These are phyloP conservation scores for Lacerta agilis DNA, from an alignment of 2,797 vertebrate species.

Conservation along the genomic window DNA sequence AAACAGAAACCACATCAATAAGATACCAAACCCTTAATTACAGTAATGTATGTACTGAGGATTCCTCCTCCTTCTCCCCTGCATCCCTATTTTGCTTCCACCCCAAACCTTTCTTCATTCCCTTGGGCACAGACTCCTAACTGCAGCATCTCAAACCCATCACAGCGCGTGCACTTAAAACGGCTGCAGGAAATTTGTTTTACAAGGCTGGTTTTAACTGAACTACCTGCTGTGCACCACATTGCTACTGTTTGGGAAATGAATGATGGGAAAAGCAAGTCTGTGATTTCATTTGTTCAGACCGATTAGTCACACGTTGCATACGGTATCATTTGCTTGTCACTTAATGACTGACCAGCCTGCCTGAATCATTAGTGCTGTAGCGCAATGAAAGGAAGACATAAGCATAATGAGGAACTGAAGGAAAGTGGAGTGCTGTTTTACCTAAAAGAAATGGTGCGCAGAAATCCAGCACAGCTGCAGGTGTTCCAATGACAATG, in stretches of 20 bases:
- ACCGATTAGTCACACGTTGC: slow-evolving; percentile 86
- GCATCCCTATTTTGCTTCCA: slow-evolving; percentile 45
- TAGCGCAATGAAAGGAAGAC: slow-evolving; percentile 91
- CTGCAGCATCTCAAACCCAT: slow-evolving; percentile 65
- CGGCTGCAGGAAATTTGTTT: slow-evolving; percentile 86
- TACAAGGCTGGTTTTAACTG: slow-evolving; percentile 86
- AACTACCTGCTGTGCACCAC: slow-evolving; percentile 89
- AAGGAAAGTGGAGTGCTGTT: slow-evolving; percentile 85
- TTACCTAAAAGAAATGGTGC: slow-evolving; percentile 86
- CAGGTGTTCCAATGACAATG: slow-evolving; percentile 89
- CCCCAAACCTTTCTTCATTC: slow-evolving; percentile 64
- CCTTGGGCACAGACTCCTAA: slow-evolving; percentile 64
- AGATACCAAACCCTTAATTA: slow-evolving; percentile 82
- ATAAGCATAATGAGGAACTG: slow-evolving; percentile 89
- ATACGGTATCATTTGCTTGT: slow-evolving; percentile 98
- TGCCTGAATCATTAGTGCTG: slow-evolving; percentile 87
- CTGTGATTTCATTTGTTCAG: slow-evolving; percentile 97
- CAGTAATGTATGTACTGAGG: slow-evolving; percentile 75
- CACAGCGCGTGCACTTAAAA: slow-evolving; percentile 67
- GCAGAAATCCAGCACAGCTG: slow-evolving; percentile 87
- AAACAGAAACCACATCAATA: slow-evolving; percentile 78
- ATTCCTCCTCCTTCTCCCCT: slow-evolving; percentile 68
- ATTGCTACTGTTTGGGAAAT: slow-evolving; percentile 86
- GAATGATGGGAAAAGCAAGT: slow-evolving; percentile 89
- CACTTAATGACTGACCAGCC: slow-evolving; percentile 95